Conservation (phyloP, 2,888 invertebrate species). For the Drepana falcataria region DNA sequence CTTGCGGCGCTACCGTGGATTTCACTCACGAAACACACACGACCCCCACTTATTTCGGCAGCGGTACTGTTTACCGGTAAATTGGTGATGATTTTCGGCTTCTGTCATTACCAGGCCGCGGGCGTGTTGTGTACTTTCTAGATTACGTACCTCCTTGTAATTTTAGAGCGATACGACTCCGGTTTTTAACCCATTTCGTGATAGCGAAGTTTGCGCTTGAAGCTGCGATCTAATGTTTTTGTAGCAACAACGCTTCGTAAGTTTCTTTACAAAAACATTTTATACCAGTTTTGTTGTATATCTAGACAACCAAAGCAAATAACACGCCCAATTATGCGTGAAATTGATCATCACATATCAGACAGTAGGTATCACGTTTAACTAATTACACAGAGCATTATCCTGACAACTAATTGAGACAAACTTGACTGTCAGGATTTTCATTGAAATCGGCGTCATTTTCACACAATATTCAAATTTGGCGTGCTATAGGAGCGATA, state of each 20-base stretch:
- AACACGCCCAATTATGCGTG: slow-evolving; percentile 2
- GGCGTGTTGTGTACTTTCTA: slow-evolving; percentile 47
- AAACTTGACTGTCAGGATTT: slow-evolving; percentile 12
- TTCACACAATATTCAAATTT: slow-evolving; percentile 50
- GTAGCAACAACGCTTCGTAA: too few relatives aligned
- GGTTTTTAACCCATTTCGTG: neutral
- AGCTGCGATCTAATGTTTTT: too few relatives aligned
- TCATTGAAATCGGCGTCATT: slow-evolving; percentile 28
- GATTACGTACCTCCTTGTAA: slow-evolving; percentile 40
- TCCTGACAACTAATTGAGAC: slow-evolving; percentile 16
- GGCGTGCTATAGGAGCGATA: slow-evolving; percentile 52
- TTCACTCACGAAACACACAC: slow-evolving; percentile 66
- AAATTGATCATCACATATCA: slow-evolving; percentile 1
- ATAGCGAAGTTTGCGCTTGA: neutral
- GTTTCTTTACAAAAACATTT: neutral
- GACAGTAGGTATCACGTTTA: slow-evolving; percentile 3
- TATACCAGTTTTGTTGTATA: neutral
- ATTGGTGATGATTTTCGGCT: slow-evolving; percentile 71
- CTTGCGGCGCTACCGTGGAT: slow-evolving; percentile 71
- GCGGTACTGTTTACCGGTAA: slow-evolving; percentile 57
- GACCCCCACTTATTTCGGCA: slow-evolving; percentile 61
- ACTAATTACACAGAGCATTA: slow-evolving; percentile 7
- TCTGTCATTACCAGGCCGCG: slow-evolving; percentile 60
- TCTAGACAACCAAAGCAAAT: neutral
- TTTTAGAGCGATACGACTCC: slow-evolving; percentile 5